Evolutionary conservation across 2,888 invertebrate species (phyloP).

Genomic region (Physocephala rufipes): DNA sequence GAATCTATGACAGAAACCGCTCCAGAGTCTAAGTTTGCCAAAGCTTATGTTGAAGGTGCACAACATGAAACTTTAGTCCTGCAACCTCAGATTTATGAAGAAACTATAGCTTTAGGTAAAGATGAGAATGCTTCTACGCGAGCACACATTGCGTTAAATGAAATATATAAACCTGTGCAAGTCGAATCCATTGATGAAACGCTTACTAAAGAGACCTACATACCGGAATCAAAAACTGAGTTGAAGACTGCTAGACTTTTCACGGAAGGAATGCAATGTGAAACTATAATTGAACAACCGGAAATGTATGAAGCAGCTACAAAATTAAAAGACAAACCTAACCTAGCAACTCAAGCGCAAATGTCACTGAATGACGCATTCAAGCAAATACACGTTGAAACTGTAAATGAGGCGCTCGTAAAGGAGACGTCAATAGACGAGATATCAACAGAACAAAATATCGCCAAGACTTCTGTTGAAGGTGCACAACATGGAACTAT

Average conservation of each 20-base stretch:
- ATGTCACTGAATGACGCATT: conserved; percentile 45
- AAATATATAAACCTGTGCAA: conserved; percentile 45
- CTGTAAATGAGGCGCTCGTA: conserved; percentile 42
- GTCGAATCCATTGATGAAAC: conserved; percentile 39
- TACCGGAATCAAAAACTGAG: background rate
- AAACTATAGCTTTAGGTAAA: conserved; percentile 15
- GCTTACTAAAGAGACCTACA: background rate
- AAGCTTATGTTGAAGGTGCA: conserved; percentile 43
- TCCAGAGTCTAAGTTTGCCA: conserved; percentile 8
- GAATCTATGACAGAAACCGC: conserved; percentile 33
- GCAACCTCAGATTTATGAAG: conserved; percentile 49
- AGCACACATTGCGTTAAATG: conserved; percentile 46
- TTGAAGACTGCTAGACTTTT: conserved; percentile 40
- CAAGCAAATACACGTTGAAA: conserved; percentile 47
- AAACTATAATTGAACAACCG: conserved; percentile 48
- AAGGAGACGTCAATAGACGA: conserved; percentile 48
- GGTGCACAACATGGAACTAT: conserved; percentile 47
- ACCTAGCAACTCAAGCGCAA: conserved; percentile 38
- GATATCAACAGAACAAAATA: background rate
- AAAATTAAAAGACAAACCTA: background rate
- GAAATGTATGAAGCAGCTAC: conserved; percentile 45
- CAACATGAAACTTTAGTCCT: conserved; percentile 48
- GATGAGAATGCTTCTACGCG: conserved; percentile 17
- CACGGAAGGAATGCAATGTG: conserved; percentile 45
- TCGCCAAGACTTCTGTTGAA: conserved; percentile 41